Percentiles rank a stretch among this genome's conserved stretches.
These are phyloP conservation scores for Alligator mississippiensis DNA, from an alignment of 2,113 vertebrate genomes.

Conservation along the genomic window DNA sequence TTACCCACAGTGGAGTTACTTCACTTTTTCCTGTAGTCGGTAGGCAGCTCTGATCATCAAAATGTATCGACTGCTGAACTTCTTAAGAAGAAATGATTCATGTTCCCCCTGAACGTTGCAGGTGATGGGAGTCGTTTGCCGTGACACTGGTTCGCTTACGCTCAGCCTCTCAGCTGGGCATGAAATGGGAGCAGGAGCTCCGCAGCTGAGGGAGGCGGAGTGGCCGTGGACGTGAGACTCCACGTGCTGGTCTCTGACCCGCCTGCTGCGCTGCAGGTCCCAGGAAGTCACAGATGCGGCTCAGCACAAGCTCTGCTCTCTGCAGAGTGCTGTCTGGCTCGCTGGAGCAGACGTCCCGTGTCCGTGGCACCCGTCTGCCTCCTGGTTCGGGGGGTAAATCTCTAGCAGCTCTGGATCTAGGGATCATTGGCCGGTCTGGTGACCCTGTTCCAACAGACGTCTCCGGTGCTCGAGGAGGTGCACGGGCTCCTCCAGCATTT, in stretches of 20 bases:
- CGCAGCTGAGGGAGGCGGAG: fast-evolving
- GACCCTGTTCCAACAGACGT: fast-evolving
- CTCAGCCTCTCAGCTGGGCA: fast-evolving
- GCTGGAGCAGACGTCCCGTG: not conserved
- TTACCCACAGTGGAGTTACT: not conserved
- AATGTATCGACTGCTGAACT: not conserved
- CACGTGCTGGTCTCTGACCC: not conserved
- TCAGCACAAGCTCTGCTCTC: not conserved
- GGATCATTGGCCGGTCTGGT: fast-evolving
- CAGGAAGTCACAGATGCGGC: not conserved
- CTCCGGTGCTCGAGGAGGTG: fast-evolving
- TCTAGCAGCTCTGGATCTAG: not conserved
- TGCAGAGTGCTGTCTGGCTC: not conserved
- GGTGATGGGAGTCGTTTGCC: not conserved
- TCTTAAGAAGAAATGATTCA: not conserved
- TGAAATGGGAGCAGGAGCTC: fast-evolving
- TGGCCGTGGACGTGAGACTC: fast-evolving
- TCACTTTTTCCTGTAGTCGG: not conserved
- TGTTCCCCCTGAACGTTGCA: fast-evolving
- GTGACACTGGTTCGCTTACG: not conserved
- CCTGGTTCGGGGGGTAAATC: not conserved
- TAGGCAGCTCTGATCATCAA: not conserved
- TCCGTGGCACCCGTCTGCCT: not conserved
- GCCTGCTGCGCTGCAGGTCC: fast-evolving
- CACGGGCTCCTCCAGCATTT: fast-evolving